Evolutionary conservation across 2,797 vertebrate genomes (phyloP).

Genomic region (Manis pentadactyla): DNA sequence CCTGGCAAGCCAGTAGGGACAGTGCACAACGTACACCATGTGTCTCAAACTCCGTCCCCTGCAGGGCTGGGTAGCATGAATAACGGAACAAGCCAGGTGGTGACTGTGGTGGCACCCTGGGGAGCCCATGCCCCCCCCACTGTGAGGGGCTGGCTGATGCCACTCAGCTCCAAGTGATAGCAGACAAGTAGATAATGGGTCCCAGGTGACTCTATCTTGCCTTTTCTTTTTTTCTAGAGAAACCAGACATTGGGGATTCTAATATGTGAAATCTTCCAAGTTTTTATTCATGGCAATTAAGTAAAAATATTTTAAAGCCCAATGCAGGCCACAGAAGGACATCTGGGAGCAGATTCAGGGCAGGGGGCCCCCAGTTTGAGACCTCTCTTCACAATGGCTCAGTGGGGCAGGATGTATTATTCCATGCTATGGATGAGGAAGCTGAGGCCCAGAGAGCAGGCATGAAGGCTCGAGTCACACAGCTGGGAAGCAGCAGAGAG

Average conservation of each 20-base stretch:
- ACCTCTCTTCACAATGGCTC: neutral
- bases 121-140: neutral
- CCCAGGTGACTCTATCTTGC: neutral
- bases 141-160: neutral
- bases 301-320: neutral
- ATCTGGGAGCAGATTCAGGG: neutral
- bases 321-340: neutral
- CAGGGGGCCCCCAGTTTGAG: neutral
- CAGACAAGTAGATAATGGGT: neutral
- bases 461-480: neutral
- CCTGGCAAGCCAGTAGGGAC: neutral
- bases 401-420: neutral
- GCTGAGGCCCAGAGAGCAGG: neutral
- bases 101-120: neutral
- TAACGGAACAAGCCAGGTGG: neutral
- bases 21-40: rapidly evolving
- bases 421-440: neutral
- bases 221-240: neutral
- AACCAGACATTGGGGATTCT: neutral
- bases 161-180: neutral
- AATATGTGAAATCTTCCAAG: neutral
- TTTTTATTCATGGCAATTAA: neutral
- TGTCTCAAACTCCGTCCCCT: neutral
- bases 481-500: neutral
- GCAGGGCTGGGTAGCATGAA: neutral